Evolutionary conservation across 2,113 vertebrate species (phyloP), one percentile per base, ranked within the genome.

Genomic region (Brienomyrus longianalis): DNA sequence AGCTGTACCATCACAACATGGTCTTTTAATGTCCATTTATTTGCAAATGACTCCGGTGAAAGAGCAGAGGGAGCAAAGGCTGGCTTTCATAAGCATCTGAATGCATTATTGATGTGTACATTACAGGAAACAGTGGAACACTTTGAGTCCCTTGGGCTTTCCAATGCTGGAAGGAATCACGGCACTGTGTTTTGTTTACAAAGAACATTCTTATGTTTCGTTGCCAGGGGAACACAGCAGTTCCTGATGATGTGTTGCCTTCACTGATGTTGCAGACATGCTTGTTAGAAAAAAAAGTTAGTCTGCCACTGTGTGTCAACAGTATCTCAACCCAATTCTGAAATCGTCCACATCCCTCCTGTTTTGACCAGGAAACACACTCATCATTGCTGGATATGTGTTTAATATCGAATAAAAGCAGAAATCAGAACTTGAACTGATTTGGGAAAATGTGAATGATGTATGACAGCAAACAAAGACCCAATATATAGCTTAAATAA

Each of bases 31-130:
- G 51, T 84, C 87, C 80, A 86, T 91, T 92, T 51, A 88, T 89
- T 91, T 91, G 89, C 21, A 90, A 91, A 85, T 90, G 84, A 91
- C 84, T 91, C 70, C 43, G 21, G 17, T 86, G 83, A 86, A 77
- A 88, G 87, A n/a, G 70, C 86, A 88, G 88, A 74, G 90, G 56
- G 88, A 91, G 90, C 86, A 88, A 90, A 91, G 89, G 45, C 59
- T 17, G 86, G 51, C 88, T 92, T 87, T 54, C 85, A 80, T 80
- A 90, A 91, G 90, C 90, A 88, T 90, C 89, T 80, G 85, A 90
- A 83, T 89, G 86, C 88, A 92, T 92, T 89, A 92, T 90, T 90
- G 89, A 92, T 91, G 91, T 91, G 88, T 87, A 56, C 88, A 91
- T 91, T 91, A 89, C 91, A 88, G 88, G 86, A 91, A 83, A 91